These are phyloP conservation scores for Cantharis rustica DNA, from an alignment of 2,888 invertebrate species.

Conservation along the genomic window DNA sequence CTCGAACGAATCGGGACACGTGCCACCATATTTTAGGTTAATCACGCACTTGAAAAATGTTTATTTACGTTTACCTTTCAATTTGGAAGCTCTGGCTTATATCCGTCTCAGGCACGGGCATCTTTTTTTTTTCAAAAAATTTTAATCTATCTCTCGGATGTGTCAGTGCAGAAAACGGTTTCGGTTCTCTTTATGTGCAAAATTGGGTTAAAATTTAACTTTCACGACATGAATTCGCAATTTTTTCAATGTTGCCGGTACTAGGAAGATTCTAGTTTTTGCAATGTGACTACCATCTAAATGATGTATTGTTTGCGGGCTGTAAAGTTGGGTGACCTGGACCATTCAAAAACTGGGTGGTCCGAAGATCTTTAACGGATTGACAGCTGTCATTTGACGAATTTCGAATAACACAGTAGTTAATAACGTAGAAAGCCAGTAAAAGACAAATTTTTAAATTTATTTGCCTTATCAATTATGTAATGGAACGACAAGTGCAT, in stretches of 20 bases:
- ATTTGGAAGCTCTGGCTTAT: neutral
- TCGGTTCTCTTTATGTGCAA: neutral
- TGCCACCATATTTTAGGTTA: neutral
- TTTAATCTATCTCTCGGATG: neutral
- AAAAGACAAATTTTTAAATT: slow-evolving; percentile 6
- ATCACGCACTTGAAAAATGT: neutral
- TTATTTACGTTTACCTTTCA: neutral
- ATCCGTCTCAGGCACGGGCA: neutral
- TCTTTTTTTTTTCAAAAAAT: neutral
- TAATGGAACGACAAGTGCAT: neutral
- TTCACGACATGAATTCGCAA: neutral
- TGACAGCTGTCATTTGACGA: slow-evolving; percentile 37
- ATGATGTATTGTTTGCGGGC: slow-evolving; percentile 35
- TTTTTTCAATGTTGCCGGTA: neutral
- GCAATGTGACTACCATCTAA: slow-evolving; percentile 22
- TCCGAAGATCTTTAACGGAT: slow-evolving; percentile 31
- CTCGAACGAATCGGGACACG: neutral
- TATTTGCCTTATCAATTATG: slow-evolving; percentile 2
- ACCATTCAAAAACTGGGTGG: slow-evolving; percentile 33
- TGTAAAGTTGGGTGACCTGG: slow-evolving; percentile 30
- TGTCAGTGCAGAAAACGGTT: neutral
- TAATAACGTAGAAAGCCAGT: neutral
- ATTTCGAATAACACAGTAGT: slow-evolving; percentile 12
- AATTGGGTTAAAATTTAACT: neutral
- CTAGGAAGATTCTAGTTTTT: slow-evolving; percentile 24